These are phyloP conservation scores for Lophotriccus pileatus DNA, from an alignment of 2,797 vertebrate genomes.

Conservation along the genomic window DNA sequence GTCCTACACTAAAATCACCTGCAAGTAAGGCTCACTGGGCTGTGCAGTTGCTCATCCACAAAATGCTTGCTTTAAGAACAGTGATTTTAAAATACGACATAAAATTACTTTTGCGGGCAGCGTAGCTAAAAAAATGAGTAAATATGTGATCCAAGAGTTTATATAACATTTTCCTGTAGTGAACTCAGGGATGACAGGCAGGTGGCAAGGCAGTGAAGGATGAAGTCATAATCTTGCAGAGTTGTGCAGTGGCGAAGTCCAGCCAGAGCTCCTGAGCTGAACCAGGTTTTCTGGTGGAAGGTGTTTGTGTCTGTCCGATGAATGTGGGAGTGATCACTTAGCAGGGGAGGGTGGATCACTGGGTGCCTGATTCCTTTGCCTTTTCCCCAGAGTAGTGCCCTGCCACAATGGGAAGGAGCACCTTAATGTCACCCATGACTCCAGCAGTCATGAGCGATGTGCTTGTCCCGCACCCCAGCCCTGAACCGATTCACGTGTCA, in stretches of 20 bases:
- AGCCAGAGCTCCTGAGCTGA: not conserved
- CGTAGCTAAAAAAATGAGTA: not conserved
- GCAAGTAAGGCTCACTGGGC: not conserved
- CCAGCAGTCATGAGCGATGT: not conserved
- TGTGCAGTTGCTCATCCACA: not conserved
- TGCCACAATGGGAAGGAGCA: accelerated
- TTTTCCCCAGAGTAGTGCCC: not conserved
- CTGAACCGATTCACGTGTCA: too few relatives aligned
- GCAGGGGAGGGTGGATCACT: not conserved
- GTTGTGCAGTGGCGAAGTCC: not conserved
- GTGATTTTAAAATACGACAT: not conserved
- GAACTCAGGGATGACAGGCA: accelerated
- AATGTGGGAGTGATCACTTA: accelerated
- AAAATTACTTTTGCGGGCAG: not conserved
- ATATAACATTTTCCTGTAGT: accelerated
- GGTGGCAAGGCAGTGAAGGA: not conserved
- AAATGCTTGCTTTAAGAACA: not conserved
- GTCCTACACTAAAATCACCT: not conserved
- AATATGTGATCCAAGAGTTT: not conserved
- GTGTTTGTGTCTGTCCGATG: not conserved
- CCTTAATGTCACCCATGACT: not conserved
- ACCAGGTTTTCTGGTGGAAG: not conserved
- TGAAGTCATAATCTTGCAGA: not conserved
- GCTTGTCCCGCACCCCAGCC: not conserved
- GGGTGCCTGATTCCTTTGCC: not conserved